phyloP scores from a whole-genome alignment of 2,888 invertebrate genomes.

The Eupeodes luniger region DNA sequence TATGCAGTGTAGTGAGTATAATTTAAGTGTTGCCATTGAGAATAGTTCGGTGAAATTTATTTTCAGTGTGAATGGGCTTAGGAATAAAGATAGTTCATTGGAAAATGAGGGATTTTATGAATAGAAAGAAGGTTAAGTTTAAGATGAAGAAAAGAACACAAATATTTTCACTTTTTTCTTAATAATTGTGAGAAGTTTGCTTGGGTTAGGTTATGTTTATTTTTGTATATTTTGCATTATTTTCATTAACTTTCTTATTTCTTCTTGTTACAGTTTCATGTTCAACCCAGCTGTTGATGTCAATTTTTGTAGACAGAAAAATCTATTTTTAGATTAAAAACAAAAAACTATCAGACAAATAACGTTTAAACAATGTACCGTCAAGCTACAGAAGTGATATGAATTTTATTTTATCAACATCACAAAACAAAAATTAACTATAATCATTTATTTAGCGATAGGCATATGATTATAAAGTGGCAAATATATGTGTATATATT shows the following conservation, averaged over 20 bases:
- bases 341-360: background rate
- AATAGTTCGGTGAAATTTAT: slow-evolving; percentile 38
- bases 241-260: background rate
- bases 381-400: slow-evolving; percentile 15
- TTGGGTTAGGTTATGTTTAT: slow-evolving; percentile 35
- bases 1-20: background rate
- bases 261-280: slow-evolving; percentile 24
- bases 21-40: slow-evolving; percentile 52
- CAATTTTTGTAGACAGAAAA: background rate
- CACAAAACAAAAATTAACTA: slow-evolving; percentile 14
- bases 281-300: slow-evolving; percentile 48
- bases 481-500: background rate
- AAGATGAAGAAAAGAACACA: background rate
- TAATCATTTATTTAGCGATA: slow-evolving; percentile 46
- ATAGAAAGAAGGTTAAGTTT: background rate
- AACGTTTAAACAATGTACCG: background rate
- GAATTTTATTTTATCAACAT: slow-evolving; percentile 50
- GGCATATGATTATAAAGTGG: slow-evolving; percentile 18
- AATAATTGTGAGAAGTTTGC: background rate
- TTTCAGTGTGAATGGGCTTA: background rate
- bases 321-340: slow-evolving; percentile 31
- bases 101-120: slow-evolving; percentile 15
- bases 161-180: slow-evolving; percentile 38
- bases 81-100: background rate
- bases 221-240: background rate